These are phyloP conservation scores for Eupithecia insigniata DNA, from an alignment of 2,888 invertebrate species.

Conservation along the genomic window DNA sequence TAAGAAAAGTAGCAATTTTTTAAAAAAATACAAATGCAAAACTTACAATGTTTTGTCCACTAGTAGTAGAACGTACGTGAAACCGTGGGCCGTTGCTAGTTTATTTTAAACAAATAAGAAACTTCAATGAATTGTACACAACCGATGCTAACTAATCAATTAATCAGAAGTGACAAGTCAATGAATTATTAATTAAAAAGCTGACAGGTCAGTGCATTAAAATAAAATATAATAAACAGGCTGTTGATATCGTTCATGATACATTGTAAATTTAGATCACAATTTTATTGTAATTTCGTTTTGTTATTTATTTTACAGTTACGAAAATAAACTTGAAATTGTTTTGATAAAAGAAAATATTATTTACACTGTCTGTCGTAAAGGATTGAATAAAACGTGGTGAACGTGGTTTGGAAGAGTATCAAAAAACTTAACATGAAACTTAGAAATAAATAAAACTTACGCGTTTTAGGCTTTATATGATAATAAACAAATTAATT, in stretches of 20 bases:
- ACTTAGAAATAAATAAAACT: no score
- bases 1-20: no score
- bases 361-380: not conserved
- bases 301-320: not conserved
- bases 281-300: not conserved
- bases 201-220: slow-evolving; percentile 8
- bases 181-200: slow-evolving; percentile 15
- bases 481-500: no score
- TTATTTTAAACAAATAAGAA: not conserved
- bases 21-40: no score
- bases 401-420: no score
- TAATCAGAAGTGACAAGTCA: slow-evolving; percentile 20
- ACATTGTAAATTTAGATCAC: slow-evolving; percentile 4
- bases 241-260: slow-evolving; percentile 1
- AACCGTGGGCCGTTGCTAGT: not conserved
- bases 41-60: no score
- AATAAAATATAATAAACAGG: slow-evolving; percentile 1
- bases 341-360: not conserved
- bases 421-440: no score
- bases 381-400: not conserved
- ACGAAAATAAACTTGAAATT: not conserved
- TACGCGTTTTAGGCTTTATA: no score
- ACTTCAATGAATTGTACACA: not conserved
- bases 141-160: slow-evolving; percentile 1
- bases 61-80: no score